A percentile compares a stretch with the other conserved stretches of the same genome.
Evolutionary conservation across 2,888 invertebrate species (phyloP).

Genomic region (Mallateleia sp.): DNA sequence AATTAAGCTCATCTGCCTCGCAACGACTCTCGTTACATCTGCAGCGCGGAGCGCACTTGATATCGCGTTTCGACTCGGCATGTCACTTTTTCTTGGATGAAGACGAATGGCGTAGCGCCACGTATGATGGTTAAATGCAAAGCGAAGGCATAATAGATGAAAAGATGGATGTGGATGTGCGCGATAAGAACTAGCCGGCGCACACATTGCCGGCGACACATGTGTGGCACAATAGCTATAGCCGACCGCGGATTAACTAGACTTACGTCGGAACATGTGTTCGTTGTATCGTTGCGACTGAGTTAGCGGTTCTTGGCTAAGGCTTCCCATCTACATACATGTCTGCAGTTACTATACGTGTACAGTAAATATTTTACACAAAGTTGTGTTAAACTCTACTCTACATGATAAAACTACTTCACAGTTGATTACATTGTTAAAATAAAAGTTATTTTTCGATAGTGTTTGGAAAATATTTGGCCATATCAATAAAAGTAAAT

Average conservation of each 20-base stretch:
- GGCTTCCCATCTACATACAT: constrained; percentile 84
- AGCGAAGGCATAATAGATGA: constrained; percentile 46
- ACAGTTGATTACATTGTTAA: too few relatives aligned
- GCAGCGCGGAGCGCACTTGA: too few relatives aligned
- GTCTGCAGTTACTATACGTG: constrained; percentile 79
- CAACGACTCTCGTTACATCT: too few relatives aligned
- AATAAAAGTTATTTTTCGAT: too few relatives aligned
- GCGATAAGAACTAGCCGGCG: constrained; percentile 67
- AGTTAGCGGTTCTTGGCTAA: constrained; percentile 88
- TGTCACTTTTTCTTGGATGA: constrained; percentile 34
- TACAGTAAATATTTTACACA: constrained; percentile 89
- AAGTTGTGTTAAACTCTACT: too few relatives aligned
- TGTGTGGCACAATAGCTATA: constrained; percentile 78
- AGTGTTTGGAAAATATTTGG: too few relatives aligned
- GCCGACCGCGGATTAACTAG: constrained; percentile 88
- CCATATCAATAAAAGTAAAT: too few relatives aligned
- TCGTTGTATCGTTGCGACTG: constrained; percentile 88
- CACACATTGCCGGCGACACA: constrained; percentile 47
- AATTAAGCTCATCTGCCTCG: too few relatives aligned
- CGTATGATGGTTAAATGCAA: constrained; percentile 56
- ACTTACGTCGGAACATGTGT: constrained; percentile 88
- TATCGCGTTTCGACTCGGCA: too few relatives aligned
- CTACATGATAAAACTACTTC: too few relatives aligned
- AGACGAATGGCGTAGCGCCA: constrained; percentile 50
- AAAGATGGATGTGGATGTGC: constrained; percentile 54